Percentiles rank a stretch among this genome's conserved stretches.
Conservation (phyloP, 1,140 invertebrate genomes). For the Formica exsecta region DNA sequence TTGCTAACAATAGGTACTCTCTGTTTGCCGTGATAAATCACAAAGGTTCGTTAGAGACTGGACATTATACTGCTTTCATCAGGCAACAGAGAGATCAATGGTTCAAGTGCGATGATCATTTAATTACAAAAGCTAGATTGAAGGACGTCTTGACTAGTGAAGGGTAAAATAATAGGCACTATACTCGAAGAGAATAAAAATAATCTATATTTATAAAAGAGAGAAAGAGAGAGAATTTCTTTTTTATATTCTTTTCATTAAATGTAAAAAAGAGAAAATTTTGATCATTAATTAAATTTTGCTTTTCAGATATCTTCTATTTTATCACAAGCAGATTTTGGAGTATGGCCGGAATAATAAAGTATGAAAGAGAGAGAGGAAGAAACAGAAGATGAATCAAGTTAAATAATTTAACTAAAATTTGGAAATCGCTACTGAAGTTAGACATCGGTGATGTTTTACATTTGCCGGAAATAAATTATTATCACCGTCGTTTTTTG, state of each 20-base stretch:
- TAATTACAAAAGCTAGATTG: slow-evolving; percentile 95
- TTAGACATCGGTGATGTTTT: slow-evolving; percentile 24
- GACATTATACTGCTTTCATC: slow-evolving; percentile 98
- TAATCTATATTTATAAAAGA: not conserved
- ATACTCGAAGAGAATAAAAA: not conserved
- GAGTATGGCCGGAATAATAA: slow-evolving; percentile 90
- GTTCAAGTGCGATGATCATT: slow-evolving; percentile 99
- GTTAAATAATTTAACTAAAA: slow-evolving; percentile 71
- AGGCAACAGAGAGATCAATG: slow-evolving; percentile 96
- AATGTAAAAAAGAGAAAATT: slow-evolving; percentile 11
- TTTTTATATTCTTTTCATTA: not conserved
- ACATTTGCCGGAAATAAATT: slow-evolving; percentile 49
- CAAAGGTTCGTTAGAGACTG: slow-evolving; percentile 95
- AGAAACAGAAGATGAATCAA: slow-evolving; percentile 26
- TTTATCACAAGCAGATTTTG: slow-evolving; percentile 97
- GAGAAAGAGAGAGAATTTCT: not conserved
- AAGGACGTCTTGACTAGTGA: slow-evolving; percentile 97
- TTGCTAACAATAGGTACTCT: slow-evolving; percentile 89
- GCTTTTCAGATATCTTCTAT: slow-evolving; percentile 93
- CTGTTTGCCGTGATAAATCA: slow-evolving; percentile 99
- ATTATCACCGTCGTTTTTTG: slow-evolving; percentile 36
- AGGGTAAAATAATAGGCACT: slow-evolving; percentile 90
- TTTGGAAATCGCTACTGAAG: slow-evolving; percentile 28
- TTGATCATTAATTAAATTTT: slow-evolving; percentile 41
- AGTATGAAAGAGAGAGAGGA: slow-evolving; percentile 72